Evolutionary conservation across 2,797 vertebrate genomes (phyloP).

Genomic region (Oryzias sinensis): DNA sequence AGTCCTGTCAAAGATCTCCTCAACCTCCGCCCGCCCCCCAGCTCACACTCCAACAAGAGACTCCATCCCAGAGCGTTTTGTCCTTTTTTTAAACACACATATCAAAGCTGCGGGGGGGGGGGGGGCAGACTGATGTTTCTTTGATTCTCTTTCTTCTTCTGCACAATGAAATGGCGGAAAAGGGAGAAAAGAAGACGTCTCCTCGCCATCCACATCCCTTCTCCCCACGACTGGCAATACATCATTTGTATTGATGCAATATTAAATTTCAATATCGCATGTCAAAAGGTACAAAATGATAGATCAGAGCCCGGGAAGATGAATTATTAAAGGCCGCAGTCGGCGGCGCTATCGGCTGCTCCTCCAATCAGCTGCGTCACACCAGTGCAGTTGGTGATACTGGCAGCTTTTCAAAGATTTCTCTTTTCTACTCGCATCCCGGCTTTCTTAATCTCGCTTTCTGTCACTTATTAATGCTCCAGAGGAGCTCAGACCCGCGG

Average conservation of each 20-base stretch:
- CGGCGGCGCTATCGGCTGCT: conserved; percentile 76
- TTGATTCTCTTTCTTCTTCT: conserved; percentile 65
- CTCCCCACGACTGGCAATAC: conserved; percentile 76
- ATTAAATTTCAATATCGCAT: conserved; percentile 87
- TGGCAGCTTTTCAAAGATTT: conserved; percentile 81
- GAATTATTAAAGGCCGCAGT: conserved; percentile 84
- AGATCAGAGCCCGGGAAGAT: conserved; percentile 85
- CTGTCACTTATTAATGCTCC: conserved; percentile 77
- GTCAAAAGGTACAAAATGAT: conserved; percentile 89
- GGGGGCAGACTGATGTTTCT: conserved; percentile 63
- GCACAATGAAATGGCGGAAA: conserved; percentile 72
- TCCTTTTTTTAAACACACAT: conserved; percentile 80
- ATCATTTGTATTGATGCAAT: conserved; percentile 87
- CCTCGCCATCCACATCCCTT: conserved; percentile 75
- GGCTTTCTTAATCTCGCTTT: conserved; percentile 72
- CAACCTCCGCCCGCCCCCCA: conserved; percentile 64
- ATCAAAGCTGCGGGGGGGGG: conserved; percentile 67
- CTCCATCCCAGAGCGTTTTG: conserved; percentile 67
- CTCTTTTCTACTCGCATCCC: conserved; percentile 62
- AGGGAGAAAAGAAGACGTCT: conserved; percentile 51
- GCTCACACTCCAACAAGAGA: conserved; percentile 62
- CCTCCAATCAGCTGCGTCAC: conserved; percentile 80
- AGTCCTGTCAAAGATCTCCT: conserved; percentile 70
- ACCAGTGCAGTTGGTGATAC: conserved; percentile 77
- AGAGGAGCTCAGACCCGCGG: conserved; percentile 67